A percentile compares a stretch with the other conserved stretches of the same genome.
Conservation (phyloP, 1,140 invertebrate species). For the Trypoxylus dichotomus region DNA sequence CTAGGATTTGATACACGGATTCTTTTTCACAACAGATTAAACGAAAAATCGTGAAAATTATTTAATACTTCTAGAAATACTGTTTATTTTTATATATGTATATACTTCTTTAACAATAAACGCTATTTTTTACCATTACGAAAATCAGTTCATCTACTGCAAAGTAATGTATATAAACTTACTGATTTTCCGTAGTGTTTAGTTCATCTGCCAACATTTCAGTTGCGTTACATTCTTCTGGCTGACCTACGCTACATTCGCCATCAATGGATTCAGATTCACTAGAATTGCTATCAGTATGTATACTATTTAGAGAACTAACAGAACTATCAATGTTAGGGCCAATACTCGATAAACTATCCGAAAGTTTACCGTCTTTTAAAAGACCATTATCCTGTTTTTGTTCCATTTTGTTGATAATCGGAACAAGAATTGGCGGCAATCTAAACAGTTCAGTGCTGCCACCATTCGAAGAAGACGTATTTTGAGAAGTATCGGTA, state of each 20-base stretch:
- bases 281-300: slow-evolving; percentile 44
- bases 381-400: slow-evolving; percentile 26
- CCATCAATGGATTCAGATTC: slow-evolving; percentile 58
- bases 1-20: too few species aligned
- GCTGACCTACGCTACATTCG: background rate
- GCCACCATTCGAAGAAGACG: slow-evolving; percentile 54
- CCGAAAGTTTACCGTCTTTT: slow-evolving; percentile 40
- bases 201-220: background rate
- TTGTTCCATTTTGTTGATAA: slow-evolving; percentile 52
- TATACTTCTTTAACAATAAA: too few species aligned
- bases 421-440: slow-evolving; percentile 71
- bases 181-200: background rate
- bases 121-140: too few species aligned
- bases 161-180: background rate
- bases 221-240: background rate
- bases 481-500: slow-evolving; percentile 57
- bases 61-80: too few species aligned
- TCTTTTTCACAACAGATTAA: too few species aligned
- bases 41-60: too few species aligned
- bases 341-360: slow-evolving; percentile 65
- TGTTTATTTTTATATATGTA: too few species aligned
- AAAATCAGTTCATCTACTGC: too few species aligned
- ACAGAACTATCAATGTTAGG: slow-evolving; percentile 68
- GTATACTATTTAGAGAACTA: slow-evolving; percentile 56
- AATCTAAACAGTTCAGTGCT: slow-evolving; percentile 61